Conservation (phyloP, 1,140 invertebrate genomes). For the Pseudobourletiella spinata region DNA sequence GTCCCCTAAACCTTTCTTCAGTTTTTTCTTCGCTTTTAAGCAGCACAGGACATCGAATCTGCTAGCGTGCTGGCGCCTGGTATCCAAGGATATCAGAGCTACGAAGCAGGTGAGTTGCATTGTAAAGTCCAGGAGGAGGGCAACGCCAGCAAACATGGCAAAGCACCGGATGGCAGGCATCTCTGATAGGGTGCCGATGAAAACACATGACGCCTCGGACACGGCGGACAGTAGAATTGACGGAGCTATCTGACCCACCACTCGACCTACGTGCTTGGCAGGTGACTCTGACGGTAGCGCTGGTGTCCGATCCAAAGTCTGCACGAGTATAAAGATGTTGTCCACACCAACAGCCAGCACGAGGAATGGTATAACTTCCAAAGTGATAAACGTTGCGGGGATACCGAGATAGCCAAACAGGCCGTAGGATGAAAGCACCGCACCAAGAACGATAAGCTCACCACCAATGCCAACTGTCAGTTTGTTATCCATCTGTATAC, state of each 20-base stretch:
- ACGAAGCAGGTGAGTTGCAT: slow-evolving; percentile 85
- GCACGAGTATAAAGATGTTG: slow-evolving; percentile 97
- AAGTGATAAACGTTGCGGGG: slow-evolving; percentile 71
- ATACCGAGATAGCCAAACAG: slow-evolving; percentile 69
- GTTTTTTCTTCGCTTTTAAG: slow-evolving; percentile 34
- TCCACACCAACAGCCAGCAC: slow-evolving; percentile 95
- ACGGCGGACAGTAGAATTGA: slow-evolving; percentile 76
- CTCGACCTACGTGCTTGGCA: slow-evolving; percentile 57
- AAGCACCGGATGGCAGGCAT: slow-evolving; percentile 90
- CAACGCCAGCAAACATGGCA: slow-evolving; percentile 76
- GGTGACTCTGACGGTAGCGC: slow-evolving; percentile 45
- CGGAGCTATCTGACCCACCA: slow-evolving; percentile 70
- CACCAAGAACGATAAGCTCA: slow-evolving; percentile 64
- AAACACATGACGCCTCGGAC: slow-evolving; percentile 79
- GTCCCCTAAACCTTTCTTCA: slow-evolving; percentile 32
- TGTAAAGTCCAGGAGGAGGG: slow-evolving; percentile 74
- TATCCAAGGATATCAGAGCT: slow-evolving; percentile 69
- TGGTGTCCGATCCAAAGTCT: slow-evolving; percentile 60
- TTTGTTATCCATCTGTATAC: slow-evolving; percentile 75
- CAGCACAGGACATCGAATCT: slow-evolving; percentile 28
- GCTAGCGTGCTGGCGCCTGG: slow-evolving; percentile 52
- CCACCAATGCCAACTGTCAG: slow-evolving; percentile 84
- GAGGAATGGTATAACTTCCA: slow-evolving; percentile 88
- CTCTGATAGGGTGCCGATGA: slow-evolving; percentile 67
- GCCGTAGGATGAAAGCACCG: slow-evolving; percentile 69